Base-by-base conservation (phyloP, 1,140 invertebrate genomes). In the Hermatobates lingyangjiaoensis region DNA sequence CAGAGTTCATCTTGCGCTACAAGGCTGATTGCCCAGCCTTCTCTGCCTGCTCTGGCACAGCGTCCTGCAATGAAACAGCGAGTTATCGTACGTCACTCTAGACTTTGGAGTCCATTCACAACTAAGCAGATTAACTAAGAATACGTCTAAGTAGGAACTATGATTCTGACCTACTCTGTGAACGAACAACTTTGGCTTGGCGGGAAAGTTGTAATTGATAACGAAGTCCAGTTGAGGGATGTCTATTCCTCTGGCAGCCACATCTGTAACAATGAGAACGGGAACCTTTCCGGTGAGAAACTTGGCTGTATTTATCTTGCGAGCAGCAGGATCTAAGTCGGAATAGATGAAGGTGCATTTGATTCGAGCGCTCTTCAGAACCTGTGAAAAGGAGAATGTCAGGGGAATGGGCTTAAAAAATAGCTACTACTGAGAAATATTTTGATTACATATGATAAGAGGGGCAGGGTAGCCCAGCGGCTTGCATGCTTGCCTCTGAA, bases 121-220 rank as follows among this genome's bases (percentile, higher is more conserved):
- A n/a, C n/a, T n/a, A n/a, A n/a, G n/a, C n/a, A n/a, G n/a, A n/a
- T n/a, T n/a, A n/a, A n/a, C n/a, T n/a, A n/a, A n/a, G n/a, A n/a
- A n/a, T n/a, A n/a, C n/a, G n/a, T n/a, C n/a, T n/a, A n/a, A n/a
- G n/a, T n/a, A n/a, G n/a, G n/a, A n/a, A n/a, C n/a, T n/a, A 39
- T 24, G 18, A 28, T 52, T 76, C 83, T 73, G 67, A 90, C 90
- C 95, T 51, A 97, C 95, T 77, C 95, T 77, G 68, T 99, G 95
- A 24, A 98, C 84, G 73, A 97, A 99, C 10, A 98, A 70, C 69
- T 99, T 99, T 0, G 89, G 76, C 67, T 94, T 97, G 0, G 87
- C 81, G 0, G 96, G 95, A 64, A 98, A 99, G 72, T 98, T 84
- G 59, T 81, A 92, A 67, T 99, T 99, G 40, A 99, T 91, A 3